Conservation (phyloP, 2,888 invertebrate species). For the Synergus umbraculus region DNA sequence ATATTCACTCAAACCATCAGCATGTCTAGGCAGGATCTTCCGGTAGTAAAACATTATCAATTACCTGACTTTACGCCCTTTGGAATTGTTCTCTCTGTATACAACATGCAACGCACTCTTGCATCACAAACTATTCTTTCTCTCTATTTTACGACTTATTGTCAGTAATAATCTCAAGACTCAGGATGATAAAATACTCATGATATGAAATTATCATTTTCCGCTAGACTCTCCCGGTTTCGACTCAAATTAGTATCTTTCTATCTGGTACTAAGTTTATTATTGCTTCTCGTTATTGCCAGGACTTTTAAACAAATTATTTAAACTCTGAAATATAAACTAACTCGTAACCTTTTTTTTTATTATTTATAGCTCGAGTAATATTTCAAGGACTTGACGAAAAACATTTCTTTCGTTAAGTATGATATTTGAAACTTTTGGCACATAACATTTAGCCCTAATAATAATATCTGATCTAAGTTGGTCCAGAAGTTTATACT, state of each 20-base stretch:
- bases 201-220: conserved; percentile 13
- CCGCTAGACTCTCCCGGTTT: neutral
- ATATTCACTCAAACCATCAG: conserved; percentile 56
- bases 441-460: neutral
- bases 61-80: conserved; percentile 40
- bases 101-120: neutral
- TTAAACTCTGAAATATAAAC: no score
- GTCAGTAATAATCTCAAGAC: neutral
- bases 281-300: no score
- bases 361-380: no score
- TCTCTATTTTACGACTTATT: conserved; percentile 2
- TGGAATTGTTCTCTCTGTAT: neutral
- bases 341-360: no score
- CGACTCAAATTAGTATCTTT: neutral
- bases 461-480: neutral
- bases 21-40: conserved; percentile 52
- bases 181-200: neutral
- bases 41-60: conserved; percentile 51
- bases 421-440: neutral
- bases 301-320: no score
- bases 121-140: neutral
- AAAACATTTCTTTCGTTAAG: neutral
- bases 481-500: neutral
- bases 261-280: neutral
- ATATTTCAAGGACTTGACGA: neutral